These are phyloP conservation scores for Drosophila bocki DNA, from an alignment of 1,140 invertebrate genomes.

Conservation along the genomic window DNA sequence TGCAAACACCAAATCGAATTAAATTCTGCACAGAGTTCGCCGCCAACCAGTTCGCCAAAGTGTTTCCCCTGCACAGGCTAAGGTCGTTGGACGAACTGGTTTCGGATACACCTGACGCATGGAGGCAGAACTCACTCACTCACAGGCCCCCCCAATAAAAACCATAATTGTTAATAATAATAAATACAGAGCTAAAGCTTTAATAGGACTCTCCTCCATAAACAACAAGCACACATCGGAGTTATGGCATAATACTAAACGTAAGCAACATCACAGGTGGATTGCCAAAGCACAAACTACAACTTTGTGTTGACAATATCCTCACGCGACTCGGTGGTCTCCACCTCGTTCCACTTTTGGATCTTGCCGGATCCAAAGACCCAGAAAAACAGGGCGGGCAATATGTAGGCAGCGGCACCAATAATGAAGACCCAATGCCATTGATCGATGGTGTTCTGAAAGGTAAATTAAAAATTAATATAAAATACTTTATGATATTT, in stretches of 20 bases:
- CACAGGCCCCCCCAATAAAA: constrained; percentile 8
- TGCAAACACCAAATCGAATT: constrained; percentile 32
- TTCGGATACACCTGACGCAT: constrained; percentile 21
- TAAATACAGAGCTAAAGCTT: constrained; percentile 75
- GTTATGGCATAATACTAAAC: constrained; percentile 71
- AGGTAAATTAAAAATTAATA: neutral
- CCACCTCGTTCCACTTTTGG: constrained; percentile 88
- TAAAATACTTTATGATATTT: neutral
- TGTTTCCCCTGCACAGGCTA: constrained; percentile 27
- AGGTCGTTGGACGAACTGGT: constrained; percentile 51
- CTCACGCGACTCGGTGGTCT: constrained; percentile 59
- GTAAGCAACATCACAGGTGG: constrained; percentile 64
- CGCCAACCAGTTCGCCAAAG: constrained; percentile 52
- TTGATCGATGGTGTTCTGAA: constrained; percentile 90
- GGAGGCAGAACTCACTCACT: neutral
- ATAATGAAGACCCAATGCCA: constrained; percentile 93
- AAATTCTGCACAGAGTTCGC: constrained; percentile 43
- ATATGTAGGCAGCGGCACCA: constrained; percentile 89
- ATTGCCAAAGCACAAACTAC: constrained; percentile 61
- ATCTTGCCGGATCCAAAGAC: constrained; percentile 88
- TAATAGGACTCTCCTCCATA: constrained; percentile 71
- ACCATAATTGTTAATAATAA: constrained; percentile 43
- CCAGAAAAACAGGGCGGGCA: constrained; percentile 89
- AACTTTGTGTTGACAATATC: constrained; percentile 83
- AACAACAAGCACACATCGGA: constrained; percentile 48